Evolutionary conservation across 2,797 vertebrate genomes (phyloP), one percentile per base, ranked within the genome.

Genomic region (Aphelocoma californica): DNA sequence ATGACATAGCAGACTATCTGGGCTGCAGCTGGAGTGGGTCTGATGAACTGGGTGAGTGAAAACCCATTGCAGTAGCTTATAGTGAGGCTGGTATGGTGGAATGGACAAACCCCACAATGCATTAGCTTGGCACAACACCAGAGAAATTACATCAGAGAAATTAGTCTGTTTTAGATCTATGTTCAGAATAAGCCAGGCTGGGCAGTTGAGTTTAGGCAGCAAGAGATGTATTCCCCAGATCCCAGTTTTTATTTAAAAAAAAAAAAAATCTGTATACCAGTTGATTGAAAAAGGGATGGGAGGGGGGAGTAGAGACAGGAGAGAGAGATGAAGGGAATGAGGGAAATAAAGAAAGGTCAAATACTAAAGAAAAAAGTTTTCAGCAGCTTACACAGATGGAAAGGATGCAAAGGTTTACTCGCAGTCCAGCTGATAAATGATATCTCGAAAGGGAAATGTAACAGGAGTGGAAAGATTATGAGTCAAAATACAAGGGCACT

Each of bases 401-500:
- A n/a, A 83, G 31, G 28, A 72, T 81, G 66, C 25, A 90, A 75
- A 94, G 48, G 28, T 81, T 93, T 93, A 70, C 38, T 34, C 47
- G 81, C 61, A 73, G 31, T 58, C 77, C 77, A 60, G 18, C 36
- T 86, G 66, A 94, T 65, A 94, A 94, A 88, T 79, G 73, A 10
- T 73, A 62, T 79, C 77, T 86, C 4, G 0, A 64, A 92, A 92
- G 16, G 51, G 21, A 95, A 86, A 79, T 8, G 13, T 77, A 81
- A 80, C 70, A 81, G 48, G n/a, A 95, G 54, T 88, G 36, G 60
- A 81, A 93, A 82, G 67, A 92, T 56, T 91, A 57, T 48, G 40
- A 93, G 62, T 90, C 77, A 84, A 90, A 92, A 86, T 81, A 48
- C 60, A 94, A 92, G 81, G 80, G 44, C 83, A 93, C 36, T 86